Percentiles rank a stretch among this genome's conserved stretches.
These are phyloP conservation scores for Porites lobata DNA, from an alignment of 92 coral and sea anemone genomes.

Conservation along the genomic window DNA sequence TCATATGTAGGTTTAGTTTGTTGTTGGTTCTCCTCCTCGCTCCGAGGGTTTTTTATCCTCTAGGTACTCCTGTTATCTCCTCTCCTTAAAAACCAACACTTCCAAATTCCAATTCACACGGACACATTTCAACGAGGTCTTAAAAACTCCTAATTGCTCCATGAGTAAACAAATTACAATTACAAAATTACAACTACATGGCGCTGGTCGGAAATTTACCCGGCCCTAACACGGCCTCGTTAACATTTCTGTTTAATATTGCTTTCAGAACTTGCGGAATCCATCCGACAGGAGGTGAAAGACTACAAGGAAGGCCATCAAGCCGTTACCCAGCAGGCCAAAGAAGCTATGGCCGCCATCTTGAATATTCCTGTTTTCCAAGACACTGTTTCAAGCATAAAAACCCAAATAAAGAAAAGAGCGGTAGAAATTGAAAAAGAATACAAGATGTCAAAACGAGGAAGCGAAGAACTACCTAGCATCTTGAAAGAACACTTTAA, in stretches of 20 bases:
- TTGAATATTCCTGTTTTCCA: conserved; percentile 90
- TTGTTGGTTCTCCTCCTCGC: no score
- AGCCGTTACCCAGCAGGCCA: conserved; percentile 92
- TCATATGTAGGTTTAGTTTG: no score
- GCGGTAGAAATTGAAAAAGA: conserved; percentile 86
- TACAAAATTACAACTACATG: no score
- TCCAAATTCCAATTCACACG: no score
- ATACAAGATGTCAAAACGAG: conserved; percentile 76
- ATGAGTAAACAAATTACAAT: no score
- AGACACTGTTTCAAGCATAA: conserved; percentile 79
- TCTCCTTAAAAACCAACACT: no score
- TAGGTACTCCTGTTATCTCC: no score
- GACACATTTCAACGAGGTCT: no score
- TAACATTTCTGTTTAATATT: not conserved
- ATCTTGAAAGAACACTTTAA: conserved; percentile 96
- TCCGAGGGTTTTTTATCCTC: no score
- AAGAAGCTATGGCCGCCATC: conserved; percentile 90
- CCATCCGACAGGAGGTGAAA: conserved; percentile 81
- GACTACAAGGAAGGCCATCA: conserved; percentile 92
- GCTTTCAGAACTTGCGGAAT: conserved; percentile 71
- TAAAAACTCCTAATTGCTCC: no score
- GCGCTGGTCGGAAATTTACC: not conserved
- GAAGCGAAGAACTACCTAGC: conserved; percentile 82
- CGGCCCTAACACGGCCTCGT: not conserved
- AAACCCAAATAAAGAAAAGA: conserved; percentile 85